Evolutionary conservation across 2,113 vertebrate genomes (phyloP), one percentile per base, ranked within the genome.

Genomic region (Alligator mississippiensis): DNA sequence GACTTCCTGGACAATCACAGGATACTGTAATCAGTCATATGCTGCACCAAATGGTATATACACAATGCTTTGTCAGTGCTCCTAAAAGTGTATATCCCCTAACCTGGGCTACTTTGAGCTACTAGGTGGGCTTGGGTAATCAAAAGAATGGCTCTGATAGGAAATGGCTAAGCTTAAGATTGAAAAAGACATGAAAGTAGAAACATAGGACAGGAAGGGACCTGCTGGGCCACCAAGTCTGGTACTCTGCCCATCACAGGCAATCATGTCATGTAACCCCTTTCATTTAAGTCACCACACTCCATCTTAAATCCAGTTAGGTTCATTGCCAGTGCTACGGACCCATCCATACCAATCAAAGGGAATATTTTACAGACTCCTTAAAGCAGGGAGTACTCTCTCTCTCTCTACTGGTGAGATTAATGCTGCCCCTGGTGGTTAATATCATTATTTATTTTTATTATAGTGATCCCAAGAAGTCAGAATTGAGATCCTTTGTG

Each of bases 211-310:
- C 30, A 84, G 77, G 28, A 54, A 63, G 11, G 21, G 14, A 86
- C 16, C 3, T 10, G 1, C 47, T 79, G 58, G 30, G 4, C 70
- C 5, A 77, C 87, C 9, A 2, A 13, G 57, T 60, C 27, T 2
- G 5, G 58, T 14, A 47, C 19, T 18, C 1, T 0, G 9, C 0
- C 14, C 90, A 74, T 87, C 4, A 0, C 28, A 5, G 47, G 47
- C 47, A 47, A 47, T 47, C 47, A 47, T 11, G 34, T 38, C 22
- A 30, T 72, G 30, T 72, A 30, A 72, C 34, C 68, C 10, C 30
- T 38, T 72, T 93, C 16, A 3, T 59, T 11, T 2, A 4, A 11
- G 11, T 85, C 27, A 66, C 57, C 19, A 83, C 70, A 30, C 59
- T 64, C 62, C 13, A 9, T 27, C 47, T 47, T 47, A 47, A 47